Percentiles rank a stretch among this genome's conserved stretches.
phyloP scores from a whole-genome alignment of 2,888 invertebrate genomes.

The Amitus sp. region DNA sequence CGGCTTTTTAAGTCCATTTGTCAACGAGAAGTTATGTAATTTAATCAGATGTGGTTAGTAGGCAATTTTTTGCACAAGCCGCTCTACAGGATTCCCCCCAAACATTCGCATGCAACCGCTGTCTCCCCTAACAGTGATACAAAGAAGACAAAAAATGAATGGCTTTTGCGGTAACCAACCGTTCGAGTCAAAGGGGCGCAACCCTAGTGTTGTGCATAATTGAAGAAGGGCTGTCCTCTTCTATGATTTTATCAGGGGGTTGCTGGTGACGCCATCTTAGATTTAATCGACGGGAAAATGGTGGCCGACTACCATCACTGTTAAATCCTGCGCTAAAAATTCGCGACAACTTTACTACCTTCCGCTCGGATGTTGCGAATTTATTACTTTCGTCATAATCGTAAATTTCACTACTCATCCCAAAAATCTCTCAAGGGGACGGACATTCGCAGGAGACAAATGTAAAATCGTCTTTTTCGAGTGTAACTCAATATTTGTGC shows the following conservation, averaged over 20 bases:
- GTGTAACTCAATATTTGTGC: too few relatives aligned
- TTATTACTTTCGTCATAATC: conserved; percentile 9
- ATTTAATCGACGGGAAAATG: conserved; percentile 63
- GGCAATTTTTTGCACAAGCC: conserved; percentile 28
- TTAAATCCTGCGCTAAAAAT: conserved; percentile 16
- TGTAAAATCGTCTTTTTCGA: conserved; percentile 21
- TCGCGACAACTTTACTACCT: conserved; percentile 16
- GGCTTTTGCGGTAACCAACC: conserved; percentile 53
- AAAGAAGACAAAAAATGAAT: conserved; percentile 48
- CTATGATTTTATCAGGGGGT: conserved; percentile 43
- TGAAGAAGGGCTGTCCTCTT: conserved; percentile 46
- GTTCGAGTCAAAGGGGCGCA: conserved; percentile 53
- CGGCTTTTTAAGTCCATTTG: background rate
- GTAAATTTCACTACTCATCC: background rate
- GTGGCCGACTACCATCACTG: conserved; percentile 46
- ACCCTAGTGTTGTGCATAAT: conserved; percentile 52
- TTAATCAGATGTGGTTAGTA: conserved; percentile 37
- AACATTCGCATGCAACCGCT: conserved; percentile 56
- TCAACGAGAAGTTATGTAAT: conserved; percentile 18
- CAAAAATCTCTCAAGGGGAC: background rate
- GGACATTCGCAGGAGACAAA: background rate
- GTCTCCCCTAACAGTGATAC: conserved; percentile 37
- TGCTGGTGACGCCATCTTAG: conserved; percentile 59
- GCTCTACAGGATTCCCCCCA: conserved; percentile 44
- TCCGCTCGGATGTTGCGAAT: conserved; percentile 16